Percentiles rank a stretch among this genome's conserved stretches.
Conservation (phyloP, 2,888 invertebrate genomes). For the Lepidocyrtoides sp. region DNA sequence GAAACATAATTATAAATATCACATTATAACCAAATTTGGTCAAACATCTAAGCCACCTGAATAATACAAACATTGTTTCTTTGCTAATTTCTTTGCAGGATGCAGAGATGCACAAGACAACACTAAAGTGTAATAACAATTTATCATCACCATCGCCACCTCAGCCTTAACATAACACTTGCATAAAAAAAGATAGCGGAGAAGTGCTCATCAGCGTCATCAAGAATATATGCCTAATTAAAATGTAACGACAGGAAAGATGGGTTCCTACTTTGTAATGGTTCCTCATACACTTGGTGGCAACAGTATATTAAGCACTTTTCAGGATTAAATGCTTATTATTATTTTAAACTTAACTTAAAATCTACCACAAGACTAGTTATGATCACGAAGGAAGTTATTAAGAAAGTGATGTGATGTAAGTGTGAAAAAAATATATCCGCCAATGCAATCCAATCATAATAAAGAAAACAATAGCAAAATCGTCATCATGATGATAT, state of each 20-base stretch:
- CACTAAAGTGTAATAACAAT: conserved; percentile 3
- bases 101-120: too few relatives aligned
- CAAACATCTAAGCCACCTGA: neutral
- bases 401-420: conserved; percentile 55
- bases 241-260: neutral
- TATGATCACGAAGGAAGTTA: conserved; percentile 44
- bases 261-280: neutral
- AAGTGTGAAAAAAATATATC: conserved; percentile 44
- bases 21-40: neutral
- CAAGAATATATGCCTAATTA: neutral
- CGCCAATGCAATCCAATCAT: conserved; percentile 3
- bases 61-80: neutral
- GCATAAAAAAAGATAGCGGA: neutral
- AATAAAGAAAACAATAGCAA: neutral
- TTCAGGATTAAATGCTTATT: neutral
- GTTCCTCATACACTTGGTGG: neutral
- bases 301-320: neutral
- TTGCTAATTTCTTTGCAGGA: too few relatives aligned
- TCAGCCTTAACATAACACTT: neutral
- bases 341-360: neutral
- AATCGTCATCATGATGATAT: neutral
- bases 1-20: neutral
- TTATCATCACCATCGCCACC: conserved; percentile 15
- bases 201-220: neutral
- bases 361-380: neutral